Conservation (phyloP, 1,140 invertebrate species). For the Cylas formicarius region DNA sequence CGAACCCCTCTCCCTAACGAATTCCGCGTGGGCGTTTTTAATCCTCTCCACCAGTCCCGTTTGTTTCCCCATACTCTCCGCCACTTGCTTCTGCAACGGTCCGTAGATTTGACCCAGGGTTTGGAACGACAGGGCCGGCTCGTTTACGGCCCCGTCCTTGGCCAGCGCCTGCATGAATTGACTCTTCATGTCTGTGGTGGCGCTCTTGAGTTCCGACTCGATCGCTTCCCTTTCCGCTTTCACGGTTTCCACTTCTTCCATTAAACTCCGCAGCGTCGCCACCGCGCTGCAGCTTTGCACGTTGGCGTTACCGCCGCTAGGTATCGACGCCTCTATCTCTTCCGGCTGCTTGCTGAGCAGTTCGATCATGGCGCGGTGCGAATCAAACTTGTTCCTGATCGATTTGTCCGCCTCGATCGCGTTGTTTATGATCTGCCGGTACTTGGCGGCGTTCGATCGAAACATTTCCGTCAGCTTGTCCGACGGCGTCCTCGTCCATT, state of each 20-base stretch:
- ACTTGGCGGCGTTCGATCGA: constrained; percentile 79
- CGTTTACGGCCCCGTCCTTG: constrained; percentile 81
- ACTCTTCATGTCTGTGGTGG: constrained; percentile 77
- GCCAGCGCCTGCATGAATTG: constrained; percentile 73
- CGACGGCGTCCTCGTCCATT: constrained; percentile 87
- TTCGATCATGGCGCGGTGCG: constrained; percentile 70
- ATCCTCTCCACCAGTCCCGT: constrained; percentile 71
- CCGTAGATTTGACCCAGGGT: constrained; percentile 73
- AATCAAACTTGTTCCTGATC: constrained; percentile 81
- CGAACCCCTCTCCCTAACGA: constrained; percentile 63
- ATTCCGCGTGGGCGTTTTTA: constrained; percentile 67
- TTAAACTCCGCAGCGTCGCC: constrained; percentile 64
- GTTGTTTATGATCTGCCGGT: constrained; percentile 86
- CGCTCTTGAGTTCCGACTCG: constrained; percentile 79
- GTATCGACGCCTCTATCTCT: constrained; percentile 57
- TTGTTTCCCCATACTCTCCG: constrained; percentile 70
- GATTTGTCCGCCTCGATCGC: constrained; percentile 66
- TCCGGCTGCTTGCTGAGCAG: constrained; percentile 69
- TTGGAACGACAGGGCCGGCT: constrained; percentile 69
- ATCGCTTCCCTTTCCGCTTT: constrained; percentile 85
- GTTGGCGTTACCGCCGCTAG: constrained; percentile 45
- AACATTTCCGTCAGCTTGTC: constrained; percentile 84
- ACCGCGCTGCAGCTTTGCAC: constrained; percentile 56
- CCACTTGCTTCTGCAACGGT: constrained; percentile 72
- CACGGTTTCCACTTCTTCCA: constrained; percentile 79